These are phyloP conservation scores for Centropus unirufus DNA, from an alignment of 2,113 vertebrate genomes.

Conservation along the genomic window DNA sequence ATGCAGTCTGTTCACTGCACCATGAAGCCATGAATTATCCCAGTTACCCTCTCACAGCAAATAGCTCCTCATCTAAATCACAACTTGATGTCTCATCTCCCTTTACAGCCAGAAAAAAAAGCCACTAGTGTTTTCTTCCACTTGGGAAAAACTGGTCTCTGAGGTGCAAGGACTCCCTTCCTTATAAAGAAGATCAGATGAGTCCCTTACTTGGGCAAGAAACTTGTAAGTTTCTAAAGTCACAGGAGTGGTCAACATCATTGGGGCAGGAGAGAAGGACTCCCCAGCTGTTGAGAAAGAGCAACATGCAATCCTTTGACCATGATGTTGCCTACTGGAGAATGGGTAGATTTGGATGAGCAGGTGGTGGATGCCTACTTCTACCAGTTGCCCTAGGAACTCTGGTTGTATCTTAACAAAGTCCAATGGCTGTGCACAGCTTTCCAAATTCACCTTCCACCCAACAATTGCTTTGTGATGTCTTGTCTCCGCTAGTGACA, in stretches of 20 bases:
- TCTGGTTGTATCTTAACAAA: background rate
- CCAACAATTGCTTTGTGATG: background rate
- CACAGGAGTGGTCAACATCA: background rate
- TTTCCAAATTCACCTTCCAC: background rate
- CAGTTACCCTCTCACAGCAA: background rate
- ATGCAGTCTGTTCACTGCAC: fast-evolving
- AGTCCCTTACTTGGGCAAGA: background rate
- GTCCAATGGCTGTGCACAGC: background rate
- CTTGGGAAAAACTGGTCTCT: background rate
- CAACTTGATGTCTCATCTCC: background rate
- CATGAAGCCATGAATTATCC: background rate
- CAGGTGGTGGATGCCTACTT: background rate
- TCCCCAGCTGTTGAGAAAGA: background rate
- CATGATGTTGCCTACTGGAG: background rate
- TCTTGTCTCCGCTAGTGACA: background rate
- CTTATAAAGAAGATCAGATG: background rate
- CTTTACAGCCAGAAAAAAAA: background rate
- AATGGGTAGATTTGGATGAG: background rate
- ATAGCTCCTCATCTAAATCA: background rate
- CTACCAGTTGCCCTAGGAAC: background rate
- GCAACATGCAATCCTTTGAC: background rate
- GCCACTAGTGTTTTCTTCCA: background rate
- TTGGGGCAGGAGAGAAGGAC: background rate
- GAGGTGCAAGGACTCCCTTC: background rate
- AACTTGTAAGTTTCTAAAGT: background rate